Base-by-base conservation (phyloP, 2,797 vertebrate species). In the Hyperoplus lanceolatus region DNA sequence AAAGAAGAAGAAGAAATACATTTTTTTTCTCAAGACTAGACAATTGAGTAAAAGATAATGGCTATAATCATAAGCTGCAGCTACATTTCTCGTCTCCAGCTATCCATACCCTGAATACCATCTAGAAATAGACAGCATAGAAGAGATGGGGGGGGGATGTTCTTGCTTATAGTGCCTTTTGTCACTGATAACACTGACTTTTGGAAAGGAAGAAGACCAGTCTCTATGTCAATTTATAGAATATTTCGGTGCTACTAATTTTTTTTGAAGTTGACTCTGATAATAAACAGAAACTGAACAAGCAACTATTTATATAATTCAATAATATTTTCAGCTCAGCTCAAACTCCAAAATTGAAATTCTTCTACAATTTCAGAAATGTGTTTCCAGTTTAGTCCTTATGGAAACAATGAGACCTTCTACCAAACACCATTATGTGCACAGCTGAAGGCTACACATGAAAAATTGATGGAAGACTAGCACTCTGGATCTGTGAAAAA, bases 381-480 rank as follows among this genome's bases (percentile, higher is more conserved):
- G 15, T 18, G 6, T 14, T 51, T 13, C 49, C 46, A 15, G 46
- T 41, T 68, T 45, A 63, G 54, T 4, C 5, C 16, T 29, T 29
- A 29, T 29, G 29, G 29, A 29, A 29, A 29, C 64, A 68, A n/a
- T 13, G 45, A 68, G 66, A 43, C 39, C 15, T 5, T 1, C 66
- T 75, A 59, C 65, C 72, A 50, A 48, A 79, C 71, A 67, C 42
- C 38, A 54, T 43, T 42, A 60, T 45, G 66, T 61, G 66, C 73
- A 54, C 51, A 16, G 70, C 50, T 60, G 46, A 77, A 71, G 59
- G 48, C 55, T 64, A 13, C 55, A 4, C 63, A 89, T 86, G 36
- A 90, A 87, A 85, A 58, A 88, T 85, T 82, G 1, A 88, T 86
- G 64, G 6, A 1, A 70, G 49, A 77, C 73, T 21, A 66, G 38